These are phyloP conservation scores for Neostethus bicornis DNA, from an alignment of 2,797 vertebrate genomes.

Conservation along the genomic window DNA sequence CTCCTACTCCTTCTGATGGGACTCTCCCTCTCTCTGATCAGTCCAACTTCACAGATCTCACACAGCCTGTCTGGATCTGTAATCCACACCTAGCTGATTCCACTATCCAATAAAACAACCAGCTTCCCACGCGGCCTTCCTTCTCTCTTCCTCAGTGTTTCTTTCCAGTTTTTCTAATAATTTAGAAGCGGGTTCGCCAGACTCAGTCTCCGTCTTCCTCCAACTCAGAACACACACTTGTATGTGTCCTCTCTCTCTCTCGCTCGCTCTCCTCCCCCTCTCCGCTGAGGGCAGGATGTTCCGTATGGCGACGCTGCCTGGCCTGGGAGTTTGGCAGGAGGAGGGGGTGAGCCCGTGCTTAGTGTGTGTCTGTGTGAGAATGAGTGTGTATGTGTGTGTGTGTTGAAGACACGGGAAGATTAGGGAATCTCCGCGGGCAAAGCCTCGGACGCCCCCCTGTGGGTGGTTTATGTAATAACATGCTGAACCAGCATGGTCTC, in stretches of 20 bases:
- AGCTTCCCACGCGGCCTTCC: constrained; percentile 44
- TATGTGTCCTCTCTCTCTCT: no score
- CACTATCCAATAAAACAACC: constrained; percentile 30
- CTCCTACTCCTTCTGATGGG: constrained; percentile 18
- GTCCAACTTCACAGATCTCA: constrained; percentile 75
- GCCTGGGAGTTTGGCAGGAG: constrained; percentile 72
- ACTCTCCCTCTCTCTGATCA: constrained; percentile 56
- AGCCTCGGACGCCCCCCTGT: constrained; percentile 82
- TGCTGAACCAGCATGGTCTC: constrained; percentile 22
- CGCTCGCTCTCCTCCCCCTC: constrained; percentile 75
- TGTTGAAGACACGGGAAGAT: constrained; percentile 4
- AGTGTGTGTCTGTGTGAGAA: constrained; percentile 12
- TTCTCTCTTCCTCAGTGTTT: constrained; percentile 31
- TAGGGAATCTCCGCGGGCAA: constrained; percentile 50
- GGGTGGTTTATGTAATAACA: constrained; percentile 62
- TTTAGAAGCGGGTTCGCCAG: constrained; percentile 69
- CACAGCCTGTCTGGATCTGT: constrained; percentile 58
- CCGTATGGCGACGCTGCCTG: constrained; percentile 74
- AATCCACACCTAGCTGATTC: constrained; percentile 63
- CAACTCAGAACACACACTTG: constrained; percentile 33
- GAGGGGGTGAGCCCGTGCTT: constrained; percentile 35
- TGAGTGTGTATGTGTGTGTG: constrained; percentile 11
- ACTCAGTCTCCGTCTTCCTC: constrained; percentile 44
- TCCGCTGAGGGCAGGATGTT: constrained; percentile 79
- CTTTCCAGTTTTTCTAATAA: constrained; percentile 55